Base-by-base conservation (phyloP, 2,113 vertebrate genomes). In the Gallinago media region DNA sequence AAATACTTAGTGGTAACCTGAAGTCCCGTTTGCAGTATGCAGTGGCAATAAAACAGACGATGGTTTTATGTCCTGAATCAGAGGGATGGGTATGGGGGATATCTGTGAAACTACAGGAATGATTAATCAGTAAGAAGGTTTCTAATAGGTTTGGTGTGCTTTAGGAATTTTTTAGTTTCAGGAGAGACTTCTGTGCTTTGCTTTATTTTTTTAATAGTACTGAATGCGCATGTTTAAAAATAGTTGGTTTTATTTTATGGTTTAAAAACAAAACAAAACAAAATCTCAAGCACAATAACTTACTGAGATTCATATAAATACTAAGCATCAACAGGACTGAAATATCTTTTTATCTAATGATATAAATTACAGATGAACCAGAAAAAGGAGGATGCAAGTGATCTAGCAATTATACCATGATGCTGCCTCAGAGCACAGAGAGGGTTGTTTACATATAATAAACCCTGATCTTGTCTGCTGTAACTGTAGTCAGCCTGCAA, bases 301-400 rank as follows among this genome's bases (percentile, higher is more conserved):
- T 88, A 55, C 66, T 71, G 47, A 83, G 75, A 36, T 52, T 61
- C 22, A 31, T 55, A 18, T 76, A 80, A 92, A 83, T 77, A 50
- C 32, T 62, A 62, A 59, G 8, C 32, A 63, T 40, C 4, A 6
- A n/a, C 44, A 71, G 34, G 61, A 68, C 72, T 62, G 55, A 72
- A 36, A 92, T 42, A 50, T 63, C 21, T 61, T 92, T 90, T 72
- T n/a, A 11, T 40, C 25, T 59, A 77, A 71, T 70, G 77, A 80
- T 71, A 91, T 81, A 75, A 92, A 90, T 94, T 86, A 88, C 47
- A 93, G 65, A 36, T 74, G 72, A 88, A 86, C 46, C 47, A 85
- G 63, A 44, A 96, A 66, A 78, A 81, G 18, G 44, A 78, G 52
- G 17, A 46, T 92, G 75, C 23, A 67, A 47, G 71, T 36, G 54